Percentiles rank a stretch among this genome's conserved stretches.
These are phyloP conservation scores for Apistogramma diplotaenia DNA, from an alignment of 2,113 vertebrate genomes.

Conservation along the genomic window DNA sequence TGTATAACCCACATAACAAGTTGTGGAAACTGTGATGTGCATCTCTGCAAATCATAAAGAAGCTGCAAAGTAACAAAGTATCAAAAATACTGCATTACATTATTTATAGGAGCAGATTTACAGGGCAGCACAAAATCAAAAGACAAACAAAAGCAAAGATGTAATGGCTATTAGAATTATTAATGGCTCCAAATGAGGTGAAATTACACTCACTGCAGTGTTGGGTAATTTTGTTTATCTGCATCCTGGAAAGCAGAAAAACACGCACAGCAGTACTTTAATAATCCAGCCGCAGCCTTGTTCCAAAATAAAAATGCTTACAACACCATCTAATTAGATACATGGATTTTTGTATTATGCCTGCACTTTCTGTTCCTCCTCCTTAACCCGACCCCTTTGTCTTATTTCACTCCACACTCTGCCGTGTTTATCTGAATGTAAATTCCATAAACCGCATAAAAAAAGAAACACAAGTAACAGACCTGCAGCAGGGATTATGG, in stretches of 20 bases:
- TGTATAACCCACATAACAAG: no score
- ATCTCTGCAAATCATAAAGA: no score
- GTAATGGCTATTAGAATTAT: background rate
- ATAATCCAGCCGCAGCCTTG: background rate
- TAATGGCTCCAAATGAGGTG: background rate
- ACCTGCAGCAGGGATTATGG: background rate
- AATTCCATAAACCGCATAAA: background rate
- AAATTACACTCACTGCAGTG: background rate
- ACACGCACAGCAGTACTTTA: background rate
- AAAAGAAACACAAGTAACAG: background rate
- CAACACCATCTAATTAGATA: background rate
- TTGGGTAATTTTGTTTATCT: background rate
- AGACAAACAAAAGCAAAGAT: no score
- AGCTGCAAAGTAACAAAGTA: no score
- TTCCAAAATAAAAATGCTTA: background rate
- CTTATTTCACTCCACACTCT: background rate
- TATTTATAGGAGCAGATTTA: no score
- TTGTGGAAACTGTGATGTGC: no score
- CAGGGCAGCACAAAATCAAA: no score
- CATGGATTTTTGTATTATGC: background rate
- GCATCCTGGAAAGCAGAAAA: background rate
- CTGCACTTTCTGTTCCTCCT: background rate
- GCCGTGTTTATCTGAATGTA: background rate
- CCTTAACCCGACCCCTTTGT: background rate
- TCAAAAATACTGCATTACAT: no score